Evolutionary conservation across 2,888 invertebrate species (phyloP).

Genomic region (Orthosia cruda): DNA sequence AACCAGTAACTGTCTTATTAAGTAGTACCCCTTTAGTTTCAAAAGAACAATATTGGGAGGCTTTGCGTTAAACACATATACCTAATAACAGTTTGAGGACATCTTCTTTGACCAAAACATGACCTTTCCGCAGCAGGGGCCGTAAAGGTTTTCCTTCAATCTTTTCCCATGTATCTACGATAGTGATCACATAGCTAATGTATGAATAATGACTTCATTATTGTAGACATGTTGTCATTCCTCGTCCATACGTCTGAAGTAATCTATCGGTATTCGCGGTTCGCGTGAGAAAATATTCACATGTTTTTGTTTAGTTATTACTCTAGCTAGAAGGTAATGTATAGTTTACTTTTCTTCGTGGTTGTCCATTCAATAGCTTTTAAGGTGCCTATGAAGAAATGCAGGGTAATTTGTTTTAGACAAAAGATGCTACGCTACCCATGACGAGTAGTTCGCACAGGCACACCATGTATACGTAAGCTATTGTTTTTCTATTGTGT

Average conservation of each 20-base stretch:
- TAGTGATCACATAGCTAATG: background rate
- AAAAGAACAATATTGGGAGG: too few species aligned
- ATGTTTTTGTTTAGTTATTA: conserved; percentile 29
- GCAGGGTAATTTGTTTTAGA: conserved; percentile 9
- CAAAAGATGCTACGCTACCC: background rate
- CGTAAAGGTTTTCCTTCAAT: background rate
- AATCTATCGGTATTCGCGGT: conserved; percentile 21
- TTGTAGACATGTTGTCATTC: conserved; percentile 35
- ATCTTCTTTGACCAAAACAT: too few species aligned
- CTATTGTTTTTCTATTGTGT: too few species aligned
- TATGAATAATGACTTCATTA: conserved; percentile 39
- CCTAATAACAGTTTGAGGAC: too few species aligned
- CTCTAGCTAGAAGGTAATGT: conserved; percentile 7
- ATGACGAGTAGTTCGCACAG: too few species aligned
- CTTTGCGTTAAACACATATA: too few species aligned
- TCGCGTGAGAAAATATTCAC: conserved; percentile 39
- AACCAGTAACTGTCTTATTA: too few species aligned
- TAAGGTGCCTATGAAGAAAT: background rate
- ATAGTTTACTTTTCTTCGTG: background rate
- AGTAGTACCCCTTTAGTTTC: too few species aligned
- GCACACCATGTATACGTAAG: too few species aligned
- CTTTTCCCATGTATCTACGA: conserved; percentile 8
- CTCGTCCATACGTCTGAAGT: conserved; percentile 2
- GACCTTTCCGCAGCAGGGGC: background rate
- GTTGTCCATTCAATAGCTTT: conserved; percentile 5